phyloP scores from a whole-genome alignment of 2,888 invertebrate genomes.

The Hecatera dysodea region DNA sequence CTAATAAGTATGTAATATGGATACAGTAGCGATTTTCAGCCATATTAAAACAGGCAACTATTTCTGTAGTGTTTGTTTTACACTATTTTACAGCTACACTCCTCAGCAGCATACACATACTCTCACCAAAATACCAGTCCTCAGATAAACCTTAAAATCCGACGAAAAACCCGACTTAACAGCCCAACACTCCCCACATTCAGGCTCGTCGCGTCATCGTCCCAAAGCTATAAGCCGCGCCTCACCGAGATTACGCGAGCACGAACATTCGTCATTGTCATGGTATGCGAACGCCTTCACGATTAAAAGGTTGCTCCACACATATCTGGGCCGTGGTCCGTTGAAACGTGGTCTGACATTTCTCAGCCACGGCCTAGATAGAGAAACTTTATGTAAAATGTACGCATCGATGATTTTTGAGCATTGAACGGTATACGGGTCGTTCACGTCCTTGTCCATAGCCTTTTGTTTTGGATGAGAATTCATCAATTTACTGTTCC shows the following conservation, averaged over 20 bases:
- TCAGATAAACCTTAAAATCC: conserved; percentile 13
- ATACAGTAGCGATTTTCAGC: no score
- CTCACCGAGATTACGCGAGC: conserved; percentile 64
- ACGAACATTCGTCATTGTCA: conserved; percentile 75
- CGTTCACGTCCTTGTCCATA: no score
- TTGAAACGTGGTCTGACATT: no score
- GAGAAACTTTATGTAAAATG: no score
- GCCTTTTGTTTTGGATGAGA: no score
- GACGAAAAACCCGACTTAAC: conserved; percentile 31
- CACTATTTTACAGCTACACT: neutral
- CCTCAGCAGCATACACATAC: neutral
- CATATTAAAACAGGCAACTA: no score
- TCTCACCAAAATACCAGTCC: neutral
- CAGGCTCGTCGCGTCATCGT: conserved; percentile 49
- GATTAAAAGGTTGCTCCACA: conserved; percentile 54
- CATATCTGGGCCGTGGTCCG: no score
- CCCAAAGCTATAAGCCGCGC: conserved; percentile 65
- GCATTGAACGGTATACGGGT: no score
- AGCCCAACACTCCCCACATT: conserved; percentile 52
- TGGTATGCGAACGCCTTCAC: conserved; percentile 63
- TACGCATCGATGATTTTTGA: no score
- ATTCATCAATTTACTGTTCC: no score
- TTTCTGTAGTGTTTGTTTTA: neutral
- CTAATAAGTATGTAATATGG: no score
- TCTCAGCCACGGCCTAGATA: no score